These are phyloP conservation scores for Macroramphosus scolopax DNA, from an alignment of 2,797 vertebrate genomes.

Conservation along the genomic window DNA sequence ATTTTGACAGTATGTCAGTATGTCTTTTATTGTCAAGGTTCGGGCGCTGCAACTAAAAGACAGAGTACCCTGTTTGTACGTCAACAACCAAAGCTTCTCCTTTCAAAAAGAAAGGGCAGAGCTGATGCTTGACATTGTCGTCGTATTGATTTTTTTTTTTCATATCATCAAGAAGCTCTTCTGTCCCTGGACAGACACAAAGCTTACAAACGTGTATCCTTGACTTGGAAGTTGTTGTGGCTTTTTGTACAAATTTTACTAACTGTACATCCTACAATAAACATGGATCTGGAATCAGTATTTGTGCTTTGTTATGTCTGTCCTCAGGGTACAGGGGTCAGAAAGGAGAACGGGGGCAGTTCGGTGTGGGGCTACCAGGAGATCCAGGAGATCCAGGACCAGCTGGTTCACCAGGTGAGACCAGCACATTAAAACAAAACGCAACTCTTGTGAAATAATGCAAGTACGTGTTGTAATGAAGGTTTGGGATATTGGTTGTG, in stretches of 20 bases:
- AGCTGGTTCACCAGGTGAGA: slow-evolving; percentile 86
- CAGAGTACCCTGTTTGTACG: slow-evolving; percentile 32
- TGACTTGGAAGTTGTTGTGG: too few species aligned
- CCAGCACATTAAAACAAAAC: too few species aligned
- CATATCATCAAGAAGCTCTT: slow-evolving; percentile 30
- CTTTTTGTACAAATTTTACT: slow-evolving; percentile 16
- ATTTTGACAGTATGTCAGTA: slow-evolving; percentile 56
- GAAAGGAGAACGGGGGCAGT: slow-evolving; percentile 96
- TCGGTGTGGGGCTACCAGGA: slow-evolving; percentile 90
- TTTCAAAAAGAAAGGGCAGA: slow-evolving; percentile 26
- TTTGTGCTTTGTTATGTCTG: slow-evolving; percentile 48
- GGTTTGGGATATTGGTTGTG: too few species aligned
- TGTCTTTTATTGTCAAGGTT: slow-evolving; percentile 53
- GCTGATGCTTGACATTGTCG: slow-evolving; percentile 33
- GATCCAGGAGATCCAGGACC: slow-evolving; percentile 86
- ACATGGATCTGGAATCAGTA: slow-evolving; percentile 10
- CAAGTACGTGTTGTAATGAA: too few species aligned
- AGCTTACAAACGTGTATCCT: slow-evolving; percentile 26
- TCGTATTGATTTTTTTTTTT: slow-evolving; percentile 23
- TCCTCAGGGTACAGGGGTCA: slow-evolving; percentile 92
- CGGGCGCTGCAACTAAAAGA: slow-evolving; percentile 33
- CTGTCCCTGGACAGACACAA: slow-evolving; percentile 26
- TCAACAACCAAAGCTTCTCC: slow-evolving; percentile 28
- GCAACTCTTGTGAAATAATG: too few species aligned
- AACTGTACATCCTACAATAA: slow-evolving; percentile 24